Base-by-base conservation (phyloP, 2,888 invertebrate genomes). In the Lithosia quadra region DNA sequence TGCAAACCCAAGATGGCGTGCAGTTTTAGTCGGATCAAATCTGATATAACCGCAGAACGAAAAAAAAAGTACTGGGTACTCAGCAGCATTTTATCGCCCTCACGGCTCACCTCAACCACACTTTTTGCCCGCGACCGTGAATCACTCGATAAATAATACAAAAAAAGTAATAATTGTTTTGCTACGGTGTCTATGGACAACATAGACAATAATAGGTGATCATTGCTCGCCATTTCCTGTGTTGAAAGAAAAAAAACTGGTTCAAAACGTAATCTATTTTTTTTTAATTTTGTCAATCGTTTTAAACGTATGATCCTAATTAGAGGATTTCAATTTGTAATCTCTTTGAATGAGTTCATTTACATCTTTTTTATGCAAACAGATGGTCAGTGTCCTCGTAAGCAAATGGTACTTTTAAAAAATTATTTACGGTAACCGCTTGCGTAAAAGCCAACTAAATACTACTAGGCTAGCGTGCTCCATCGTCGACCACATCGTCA, bases 71-170 rank as follows among this genome's bases (percentile, higher is more conserved):
- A n/a, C n/a, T n/a, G n/a, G n/a, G n/a, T 5, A 53, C n/a, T 33
- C 18, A 69, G 76, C 76, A 69, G n/a, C 75, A 80, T 79, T 71
- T 78, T 76, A 75, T 0, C 68, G 61, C 33, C 11, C 39, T 18
- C 36, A 69, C 69, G 75, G 77, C 77, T 75, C 75, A 74, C 75
- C 58, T 68, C 33, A 39, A 68, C 61, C 59, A 59, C 36, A 68
- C 67, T 80, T 80, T 79, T 78, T 80, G 80, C 77, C 63, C 9
- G 34, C 60, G n/a, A 67, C 24, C 62, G 60, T 80, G 77, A 75
- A 74, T 78, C 78, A 73, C 66, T 71, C 65, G 65, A 62, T 73
- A 76, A 67, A 78, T 70, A 65, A 67, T 57, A 43, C 18, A 18
- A 62, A 67, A 63, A 63, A 55, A 36, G 18, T 69, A 18, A 22